Percentiles rank a stretch among this genome's conserved stretches.
phyloP scores from a whole-genome alignment of 1,140 invertebrate genomes.

The Bombus polaris region DNA sequence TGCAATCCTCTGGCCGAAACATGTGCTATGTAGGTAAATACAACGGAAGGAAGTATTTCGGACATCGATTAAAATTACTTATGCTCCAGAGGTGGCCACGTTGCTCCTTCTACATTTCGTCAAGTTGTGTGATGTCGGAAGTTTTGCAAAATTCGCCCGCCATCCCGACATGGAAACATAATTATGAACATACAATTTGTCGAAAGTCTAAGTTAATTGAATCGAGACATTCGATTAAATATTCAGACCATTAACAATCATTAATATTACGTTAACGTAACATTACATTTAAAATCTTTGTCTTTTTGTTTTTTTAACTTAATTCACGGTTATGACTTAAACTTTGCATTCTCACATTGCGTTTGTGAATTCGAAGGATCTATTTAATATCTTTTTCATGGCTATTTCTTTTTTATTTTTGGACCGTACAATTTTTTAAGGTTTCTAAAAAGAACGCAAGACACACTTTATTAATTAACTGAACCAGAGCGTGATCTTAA shows the following conservation, averaged over 20 bases:
- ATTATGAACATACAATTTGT: background rate
- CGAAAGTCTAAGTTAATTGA: background rate
- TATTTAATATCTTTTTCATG: background rate
- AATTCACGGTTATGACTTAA: background rate
- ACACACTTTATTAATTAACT: background rate
- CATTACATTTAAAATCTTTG: no score
- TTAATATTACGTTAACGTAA: no score
- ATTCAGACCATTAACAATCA: no score
- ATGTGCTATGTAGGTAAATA: slow-evolving; percentile 1
- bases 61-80: slow-evolving; percentile 25
- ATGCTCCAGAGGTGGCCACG: background rate
- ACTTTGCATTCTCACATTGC: background rate
- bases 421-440: background rate
- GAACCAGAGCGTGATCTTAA: background rate
- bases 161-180: background rate
- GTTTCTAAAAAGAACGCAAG: background rate
- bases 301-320: background rate
- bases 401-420: background rate
- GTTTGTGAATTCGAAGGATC: background rate
- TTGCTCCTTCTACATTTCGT: background rate
- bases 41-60: slow-evolving; percentile 30
- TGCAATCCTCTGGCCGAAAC: background rate
- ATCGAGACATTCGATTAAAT: no score
- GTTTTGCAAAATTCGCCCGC: slow-evolving; percentile 1
- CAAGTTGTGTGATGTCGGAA: background rate